These are phyloP conservation scores for Mastomys natalensis DNA, from an alignment of 2,113 vertebrate genomes.

Conservation along the genomic window DNA sequence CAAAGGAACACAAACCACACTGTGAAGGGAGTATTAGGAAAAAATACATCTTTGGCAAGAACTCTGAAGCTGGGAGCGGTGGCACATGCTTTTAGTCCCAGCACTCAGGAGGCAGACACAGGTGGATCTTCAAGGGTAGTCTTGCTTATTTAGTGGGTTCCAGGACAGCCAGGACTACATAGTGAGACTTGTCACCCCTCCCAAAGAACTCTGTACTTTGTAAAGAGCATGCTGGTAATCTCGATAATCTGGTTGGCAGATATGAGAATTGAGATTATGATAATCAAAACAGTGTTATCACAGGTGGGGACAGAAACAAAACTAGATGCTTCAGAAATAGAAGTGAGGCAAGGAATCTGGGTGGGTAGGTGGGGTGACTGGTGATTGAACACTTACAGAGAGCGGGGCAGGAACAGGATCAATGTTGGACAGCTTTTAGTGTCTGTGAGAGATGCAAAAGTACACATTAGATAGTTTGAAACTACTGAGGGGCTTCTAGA, in stretches of 20 bases:
- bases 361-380: no score
- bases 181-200: not conserved
- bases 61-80: not conserved
- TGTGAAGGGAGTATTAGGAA: not conserved
- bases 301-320: not conserved
- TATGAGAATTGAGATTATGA: not conserved
- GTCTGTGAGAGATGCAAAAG: not conserved
- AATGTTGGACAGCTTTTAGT: not conserved
- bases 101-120: not conserved
- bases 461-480: not conserved
- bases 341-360: not conserved
- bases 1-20: not conserved
- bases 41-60: not conserved
- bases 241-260: not conserved
- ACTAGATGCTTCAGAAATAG: not conserved
- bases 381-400: not conserved
- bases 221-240: not conserved
- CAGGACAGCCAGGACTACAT: not conserved
- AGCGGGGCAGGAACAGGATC: not conserved
- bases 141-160: not conserved
- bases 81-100: not conserved
- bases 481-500: not conserved
- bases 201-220: not conserved
- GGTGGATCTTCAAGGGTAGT: not conserved
- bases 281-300: not conserved